Conservation (phyloP, 2,888 invertebrate genomes). For the Ophioninae sp. region DNA sequence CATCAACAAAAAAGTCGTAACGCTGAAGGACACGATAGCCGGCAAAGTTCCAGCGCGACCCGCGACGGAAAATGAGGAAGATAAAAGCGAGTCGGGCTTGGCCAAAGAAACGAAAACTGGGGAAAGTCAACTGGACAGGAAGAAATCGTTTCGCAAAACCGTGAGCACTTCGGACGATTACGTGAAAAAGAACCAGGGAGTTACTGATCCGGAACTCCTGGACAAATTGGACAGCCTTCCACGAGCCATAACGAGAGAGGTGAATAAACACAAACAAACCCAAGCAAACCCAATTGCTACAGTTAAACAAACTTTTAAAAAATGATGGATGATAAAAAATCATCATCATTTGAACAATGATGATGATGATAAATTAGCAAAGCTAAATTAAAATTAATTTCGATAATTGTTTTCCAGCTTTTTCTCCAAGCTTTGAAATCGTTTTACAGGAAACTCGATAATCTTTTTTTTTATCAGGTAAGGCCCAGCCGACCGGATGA, state of each 20-base stretch:
- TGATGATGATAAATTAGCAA: too few relatives aligned
- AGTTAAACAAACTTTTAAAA: too few relatives aligned
- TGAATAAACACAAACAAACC: constrained; percentile 50
- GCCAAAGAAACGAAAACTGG: constrained; percentile 76
- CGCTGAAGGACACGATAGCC: constrained; percentile 86
- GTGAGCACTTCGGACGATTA: constrained; percentile 84
- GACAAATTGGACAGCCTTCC: constrained; percentile 85
- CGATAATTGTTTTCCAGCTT: too few relatives aligned
- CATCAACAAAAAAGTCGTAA: constrained; percentile 88
- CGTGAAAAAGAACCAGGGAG: constrained; percentile 81
- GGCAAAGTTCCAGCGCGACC: constrained; percentile 82
- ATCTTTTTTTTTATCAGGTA: constrained; percentile 66
- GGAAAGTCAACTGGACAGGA: constrained; percentile 81
- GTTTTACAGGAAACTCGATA: neutral
- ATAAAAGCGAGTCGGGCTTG: constrained; percentile 79
- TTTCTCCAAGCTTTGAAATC: neutral
- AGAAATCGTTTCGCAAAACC: constrained; percentile 87
- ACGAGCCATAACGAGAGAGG: constrained; percentile 80
- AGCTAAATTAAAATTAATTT: too few relatives aligned
- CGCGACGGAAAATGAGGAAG: constrained; percentile 67
- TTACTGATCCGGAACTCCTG: constrained; percentile 87
- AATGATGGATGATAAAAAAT: too few relatives aligned
- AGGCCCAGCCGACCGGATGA: constrained; percentile 72
- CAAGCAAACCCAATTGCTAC: too few relatives aligned
- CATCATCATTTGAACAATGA: too few relatives aligned